Percentiles rank a stretch among this genome's conserved stretches.
Conservation (phyloP, 1,140 invertebrate genomes). For the Diachasmimorpha longicaudata region DNA sequence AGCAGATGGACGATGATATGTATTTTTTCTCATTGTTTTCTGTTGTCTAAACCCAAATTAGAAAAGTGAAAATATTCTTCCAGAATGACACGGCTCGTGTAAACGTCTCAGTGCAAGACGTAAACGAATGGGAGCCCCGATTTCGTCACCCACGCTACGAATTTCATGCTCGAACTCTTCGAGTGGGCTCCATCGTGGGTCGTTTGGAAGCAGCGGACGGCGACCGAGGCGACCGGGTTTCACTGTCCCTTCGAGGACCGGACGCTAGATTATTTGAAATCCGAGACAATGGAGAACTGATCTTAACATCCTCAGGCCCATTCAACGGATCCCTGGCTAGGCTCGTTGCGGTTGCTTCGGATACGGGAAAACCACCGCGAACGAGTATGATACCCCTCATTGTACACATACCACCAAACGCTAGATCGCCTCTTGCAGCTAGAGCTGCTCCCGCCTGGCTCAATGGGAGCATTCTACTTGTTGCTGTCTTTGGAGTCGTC, state of each 20-base stretch:
- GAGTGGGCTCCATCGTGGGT: slow-evolving; percentile 56
- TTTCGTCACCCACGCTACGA: slow-evolving; percentile 88
- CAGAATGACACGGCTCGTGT: slow-evolving; percentile 80
- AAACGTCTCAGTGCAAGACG: slow-evolving; percentile 82
- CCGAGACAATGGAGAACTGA: slow-evolving; percentile 63
- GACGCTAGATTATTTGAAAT: slow-evolving; percentile 71
- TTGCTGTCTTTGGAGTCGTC: slow-evolving; percentile 74
- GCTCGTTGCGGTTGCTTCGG: slow-evolving; percentile 79
- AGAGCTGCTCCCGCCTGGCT: slow-evolving; percentile 59
- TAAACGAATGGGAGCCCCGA: slow-evolving; percentile 92
- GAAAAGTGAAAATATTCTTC: slow-evolving; percentile 38
- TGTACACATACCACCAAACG: slow-evolving; percentile 71
- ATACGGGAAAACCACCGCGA: slow-evolving; percentile 77
- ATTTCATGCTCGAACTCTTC: slow-evolving; percentile 68
- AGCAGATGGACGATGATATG: too few relatives aligned
- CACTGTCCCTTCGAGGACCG: slow-evolving; percentile 73
- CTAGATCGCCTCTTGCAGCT: slow-evolving; percentile 59
- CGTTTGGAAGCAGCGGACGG: slow-evolving; percentile 80
- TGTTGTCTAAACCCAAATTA: not conserved
- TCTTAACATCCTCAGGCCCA: slow-evolving; percentile 63
- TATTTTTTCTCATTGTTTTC: too few relatives aligned
- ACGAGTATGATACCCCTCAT: slow-evolving; percentile 75
- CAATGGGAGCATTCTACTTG: slow-evolving; percentile 66
- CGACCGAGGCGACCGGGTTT: slow-evolving; percentile 76
- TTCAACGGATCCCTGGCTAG: slow-evolving; percentile 67